Evolutionary conservation across 2,888 invertebrate genomes (phyloP), one percentile per base, ranked within the genome.

Genomic region (Boloria euphrosyne): DNA sequence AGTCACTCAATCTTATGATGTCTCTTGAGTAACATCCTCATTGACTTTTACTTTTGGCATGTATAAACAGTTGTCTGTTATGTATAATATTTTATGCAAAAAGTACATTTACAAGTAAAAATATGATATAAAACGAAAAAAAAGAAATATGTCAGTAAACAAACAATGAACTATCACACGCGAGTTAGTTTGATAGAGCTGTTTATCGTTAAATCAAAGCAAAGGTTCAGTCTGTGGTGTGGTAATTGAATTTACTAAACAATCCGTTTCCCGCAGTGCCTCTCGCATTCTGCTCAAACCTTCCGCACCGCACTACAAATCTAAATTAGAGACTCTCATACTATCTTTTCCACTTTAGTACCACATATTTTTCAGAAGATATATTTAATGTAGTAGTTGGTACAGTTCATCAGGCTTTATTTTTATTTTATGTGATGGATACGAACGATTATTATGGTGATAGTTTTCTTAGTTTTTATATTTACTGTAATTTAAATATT

Each of bases 151-250:
- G 70, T 76, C 71, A 10, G 69, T 70, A 69, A 83, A 81, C 84
- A 89, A 89, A 89, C 90, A 90, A 92, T 91, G 90, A 89, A 91
- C 89, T 89, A 87, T 89, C 89, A 83, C 89, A 83, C 79, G 76
- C 76, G 75, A 80, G 76, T 73, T 82, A 79, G 80, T 82, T 86
- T 89, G 88, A 89, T 90, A 84, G 85, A 86, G 81, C 78, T 80
- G 84, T 83, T 82, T 83, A 83, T 86, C 81, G 83, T 79, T 76
- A 79, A 89, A 89, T 89, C 88, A 87, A 82, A 86, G 85, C 79
- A 78, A 83, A 81, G 81, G 80, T 82, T 76, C 74, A 71, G 75
- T 65, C 77, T 84, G 88, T 76, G 86, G 88, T 82, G 77, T 73
- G 74, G 78, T 89, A 90, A 90, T 90, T 89, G 85, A 82, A 87